phyloP scores from a whole-genome alignment of 2,797 vertebrate species.

The Anas bernieri region DNA sequence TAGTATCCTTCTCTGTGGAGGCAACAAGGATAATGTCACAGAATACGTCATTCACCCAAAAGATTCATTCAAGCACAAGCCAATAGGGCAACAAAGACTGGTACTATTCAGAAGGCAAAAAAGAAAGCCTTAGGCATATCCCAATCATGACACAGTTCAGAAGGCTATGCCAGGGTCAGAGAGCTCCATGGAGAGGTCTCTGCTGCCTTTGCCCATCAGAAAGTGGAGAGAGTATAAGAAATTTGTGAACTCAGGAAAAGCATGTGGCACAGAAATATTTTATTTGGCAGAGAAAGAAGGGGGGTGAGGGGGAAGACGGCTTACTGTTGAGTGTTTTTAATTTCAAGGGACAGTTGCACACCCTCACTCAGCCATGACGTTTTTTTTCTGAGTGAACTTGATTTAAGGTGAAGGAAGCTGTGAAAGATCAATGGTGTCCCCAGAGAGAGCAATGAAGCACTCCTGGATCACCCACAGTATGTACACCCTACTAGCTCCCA shows the following conservation, averaged over 20 bases:
- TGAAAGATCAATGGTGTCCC: background rate
- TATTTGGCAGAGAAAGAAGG: background rate
- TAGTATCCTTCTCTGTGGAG: constrained; percentile 34
- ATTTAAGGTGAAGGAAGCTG: background rate
- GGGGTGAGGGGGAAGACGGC: too few species aligned
- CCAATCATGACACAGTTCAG: constrained; percentile 1
- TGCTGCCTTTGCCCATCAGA: background rate
- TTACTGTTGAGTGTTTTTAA: background rate
- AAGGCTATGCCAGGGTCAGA: constrained; percentile 32
- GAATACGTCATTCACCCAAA: constrained; percentile 65
- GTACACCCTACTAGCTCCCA: background rate
- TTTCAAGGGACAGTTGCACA: background rate
- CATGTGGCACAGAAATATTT: background rate
- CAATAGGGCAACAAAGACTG: constrained; percentile 53
- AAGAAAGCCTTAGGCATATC: constrained; percentile 44
- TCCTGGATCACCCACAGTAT: accelerated
- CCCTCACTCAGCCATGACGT: background rate
- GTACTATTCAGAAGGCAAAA: constrained; percentile 47
- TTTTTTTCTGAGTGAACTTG: background rate
- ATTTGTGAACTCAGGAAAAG: background rate
- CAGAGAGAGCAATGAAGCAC: background rate
- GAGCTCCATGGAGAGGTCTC: background rate
- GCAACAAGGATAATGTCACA: constrained; percentile 54
- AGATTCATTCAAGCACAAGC: constrained; percentile 51
- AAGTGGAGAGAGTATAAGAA: background rate